These are phyloP conservation scores for Phrynocephalus versicolor DNA, from an alignment of 2,113 vertebrate genomes.

Conservation along the genomic window DNA sequence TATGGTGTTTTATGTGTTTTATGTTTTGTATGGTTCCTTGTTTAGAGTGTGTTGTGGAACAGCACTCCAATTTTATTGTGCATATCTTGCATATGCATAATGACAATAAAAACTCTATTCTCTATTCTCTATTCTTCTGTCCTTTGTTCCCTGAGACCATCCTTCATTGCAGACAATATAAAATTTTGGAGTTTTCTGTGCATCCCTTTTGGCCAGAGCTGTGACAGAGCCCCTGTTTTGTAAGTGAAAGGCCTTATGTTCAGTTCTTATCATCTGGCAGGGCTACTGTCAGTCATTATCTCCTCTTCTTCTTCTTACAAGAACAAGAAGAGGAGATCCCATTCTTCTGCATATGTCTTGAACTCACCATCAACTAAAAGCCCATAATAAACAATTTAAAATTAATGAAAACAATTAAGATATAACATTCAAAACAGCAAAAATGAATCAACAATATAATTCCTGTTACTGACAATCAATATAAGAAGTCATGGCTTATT, in stretches of 20 bases:
- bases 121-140: too few relatives aligned
- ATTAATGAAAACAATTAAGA: neutral
- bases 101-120: too few relatives aligned
- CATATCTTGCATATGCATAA: too few relatives aligned
- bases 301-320: neutral
- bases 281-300: neutral
- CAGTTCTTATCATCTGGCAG: neutral
- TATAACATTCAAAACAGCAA: neutral
- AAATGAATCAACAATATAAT: too few relatives aligned
- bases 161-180: constrained; percentile 76
- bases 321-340: too few relatives aligned
- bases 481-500: neutral
- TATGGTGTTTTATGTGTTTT: too few relatives aligned
- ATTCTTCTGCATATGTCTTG: neutral
- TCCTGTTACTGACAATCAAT: neutral
- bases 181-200: neutral
- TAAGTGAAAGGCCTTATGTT: constrained; percentile 55
- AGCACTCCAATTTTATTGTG: too few relatives aligned
- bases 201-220: neutral
- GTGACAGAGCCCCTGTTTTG: constrained; percentile 43
- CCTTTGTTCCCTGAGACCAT: constrained; percentile 49
- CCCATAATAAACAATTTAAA: neutral
- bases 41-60: too few relatives aligned
- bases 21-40: too few relatives aligned
- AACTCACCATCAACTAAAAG: neutral